Percentiles rank a stretch among this genome's conserved stretches.
phyloP scores from a whole-genome alignment of 2,113 vertebrate genomes.

The Poeciliopsis prolifica region DNA sequence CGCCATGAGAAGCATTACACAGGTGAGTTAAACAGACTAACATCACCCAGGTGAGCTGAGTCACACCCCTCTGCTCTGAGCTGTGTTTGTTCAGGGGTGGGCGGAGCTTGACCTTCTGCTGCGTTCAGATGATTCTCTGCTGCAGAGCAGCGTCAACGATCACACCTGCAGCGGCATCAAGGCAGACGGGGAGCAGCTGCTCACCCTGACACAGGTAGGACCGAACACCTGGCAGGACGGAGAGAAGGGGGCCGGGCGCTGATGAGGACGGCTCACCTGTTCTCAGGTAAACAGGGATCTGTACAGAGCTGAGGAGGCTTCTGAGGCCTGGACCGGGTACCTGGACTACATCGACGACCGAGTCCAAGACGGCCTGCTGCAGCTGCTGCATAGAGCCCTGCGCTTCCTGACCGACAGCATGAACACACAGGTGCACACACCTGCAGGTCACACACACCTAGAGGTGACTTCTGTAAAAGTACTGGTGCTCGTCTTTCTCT shows the following conservation, averaged over 20 bases:
- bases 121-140: slow-evolving; percentile 5
- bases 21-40: background rate
- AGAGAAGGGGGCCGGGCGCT: background rate
- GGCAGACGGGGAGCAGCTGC: slow-evolving; percentile 19
- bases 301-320: slow-evolving; percentile 59
- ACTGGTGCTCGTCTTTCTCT: too few relatives aligned
- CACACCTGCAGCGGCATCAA: slow-evolving; percentile 14
- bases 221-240: background rate
- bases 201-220: slow-evolving; percentile 34
- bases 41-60: too few relatives aligned
- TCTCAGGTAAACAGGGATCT: slow-evolving; percentile 81
- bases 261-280: background rate
- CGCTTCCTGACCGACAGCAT: slow-evolving; percentile 79
- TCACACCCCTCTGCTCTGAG: slow-evolving; percentile 3
- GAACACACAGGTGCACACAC: slow-evolving; percentile 32
- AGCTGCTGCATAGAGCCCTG: slow-evolving; percentile 72
- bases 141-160: slow-evolving; percentile 13
- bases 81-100: slow-evolving; percentile 21
- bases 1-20: slow-evolving; percentile 8
- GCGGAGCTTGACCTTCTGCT: slow-evolving; percentile 33
- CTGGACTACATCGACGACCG: slow-evolving; percentile 66
- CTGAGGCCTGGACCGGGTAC: slow-evolving; percentile 71
- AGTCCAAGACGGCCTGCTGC: slow-evolving; percentile 73
- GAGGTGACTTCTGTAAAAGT: too few relatives aligned
- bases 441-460: too few relatives aligned